These are phyloP conservation scores for Echinometra lucunter DNA, from an alignment of 53 echinoderm and acorn worm genomes.

Conservation along the genomic window DNA sequence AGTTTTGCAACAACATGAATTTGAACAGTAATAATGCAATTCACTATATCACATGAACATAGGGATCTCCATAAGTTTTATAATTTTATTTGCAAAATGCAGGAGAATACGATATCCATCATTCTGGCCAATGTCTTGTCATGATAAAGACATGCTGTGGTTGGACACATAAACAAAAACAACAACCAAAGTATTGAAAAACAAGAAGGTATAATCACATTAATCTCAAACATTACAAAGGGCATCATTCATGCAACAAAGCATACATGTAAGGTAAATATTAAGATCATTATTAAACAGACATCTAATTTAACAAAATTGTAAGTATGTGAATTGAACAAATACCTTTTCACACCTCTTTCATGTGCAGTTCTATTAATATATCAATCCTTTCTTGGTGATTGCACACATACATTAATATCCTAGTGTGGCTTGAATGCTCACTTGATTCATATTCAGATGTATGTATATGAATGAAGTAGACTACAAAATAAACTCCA, in stretches of 20 bases:
- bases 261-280: not conserved
- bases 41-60: not conserved
- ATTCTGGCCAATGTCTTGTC: not conserved
- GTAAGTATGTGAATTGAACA: not conserved
- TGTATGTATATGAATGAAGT: not conserved
- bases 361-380: not conserved
- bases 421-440: not conserved
- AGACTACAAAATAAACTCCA: slow-evolving; percentile 22
- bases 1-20: not conserved
- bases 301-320: not conserved
- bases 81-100: not conserved
- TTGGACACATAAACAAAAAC: too few species aligned
- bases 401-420: not conserved
- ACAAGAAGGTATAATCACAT: too few species aligned
- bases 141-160: not conserved
- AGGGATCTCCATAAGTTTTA: not conserved
- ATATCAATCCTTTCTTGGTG: slow-evolving; percentile 4
- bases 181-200: too few species aligned
- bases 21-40: not conserved
- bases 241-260: not conserved
- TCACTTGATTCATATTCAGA: not conserved
- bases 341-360: not conserved
- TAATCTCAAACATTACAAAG: not conserved
- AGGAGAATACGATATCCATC: not conserved
- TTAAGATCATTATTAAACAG: not conserved